phyloP scores from a whole-genome alignment of 2,888 invertebrate genomes.

The Sialis fuliginosa region DNA sequence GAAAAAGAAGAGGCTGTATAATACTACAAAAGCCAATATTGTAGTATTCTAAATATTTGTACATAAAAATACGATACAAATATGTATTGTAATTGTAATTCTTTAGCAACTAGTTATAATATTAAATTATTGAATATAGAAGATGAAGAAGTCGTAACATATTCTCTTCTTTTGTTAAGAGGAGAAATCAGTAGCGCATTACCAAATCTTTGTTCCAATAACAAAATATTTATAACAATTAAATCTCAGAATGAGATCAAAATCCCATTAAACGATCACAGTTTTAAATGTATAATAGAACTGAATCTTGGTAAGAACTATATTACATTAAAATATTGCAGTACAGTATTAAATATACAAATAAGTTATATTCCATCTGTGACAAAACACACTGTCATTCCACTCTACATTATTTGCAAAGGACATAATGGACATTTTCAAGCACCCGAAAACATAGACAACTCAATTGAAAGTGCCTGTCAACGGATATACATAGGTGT shows the following conservation, averaged over 20 bases:
- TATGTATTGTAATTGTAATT: too few species aligned
- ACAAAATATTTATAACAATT: background rate
- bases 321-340: constrained; percentile 38
- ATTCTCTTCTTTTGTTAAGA: background rate
- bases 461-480: constrained; percentile 52
- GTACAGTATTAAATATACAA: constrained; percentile 27
- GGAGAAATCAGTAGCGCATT: background rate
- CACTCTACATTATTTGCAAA: constrained; percentile 68
- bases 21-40: too few species aligned
- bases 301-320: constrained; percentile 43
- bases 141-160: background rate
- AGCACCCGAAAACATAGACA: constrained; percentile 27
- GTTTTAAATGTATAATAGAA: constrained; percentile 51
- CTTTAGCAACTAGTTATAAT: too few species aligned
- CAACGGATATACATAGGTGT: constrained; percentile 57
- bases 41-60: too few species aligned
- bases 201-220: background rate
- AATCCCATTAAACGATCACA: constrained; percentile 28
- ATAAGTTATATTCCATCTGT: constrained; percentile 38
- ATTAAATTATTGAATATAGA: too few species aligned
- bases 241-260: background rate
- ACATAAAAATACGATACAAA: too few species aligned
- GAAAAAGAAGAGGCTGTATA: too few species aligned
- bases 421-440: constrained; percentile 67
- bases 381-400: constrained; percentile 46